phyloP scores from a whole-genome alignment of 2,888 invertebrate genomes.

The Sinotaia quadrata region DNA sequence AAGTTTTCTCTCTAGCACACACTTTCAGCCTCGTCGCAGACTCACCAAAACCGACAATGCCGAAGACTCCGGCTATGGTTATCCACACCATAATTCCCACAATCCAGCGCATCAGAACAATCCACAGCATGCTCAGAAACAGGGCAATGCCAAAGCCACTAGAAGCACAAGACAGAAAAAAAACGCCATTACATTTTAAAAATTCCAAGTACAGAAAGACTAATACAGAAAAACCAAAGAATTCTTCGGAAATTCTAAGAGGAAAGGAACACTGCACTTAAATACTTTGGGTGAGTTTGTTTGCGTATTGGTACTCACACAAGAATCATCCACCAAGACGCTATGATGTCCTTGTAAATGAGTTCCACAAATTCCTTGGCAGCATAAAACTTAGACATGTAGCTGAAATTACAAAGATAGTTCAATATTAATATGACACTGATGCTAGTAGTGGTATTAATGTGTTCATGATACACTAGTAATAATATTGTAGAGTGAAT shows the following conservation, averaged over 20 bases:
- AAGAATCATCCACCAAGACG: slow-evolving; percentile 81
- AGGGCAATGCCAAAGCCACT: slow-evolving; percentile 76
- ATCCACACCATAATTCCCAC: slow-evolving; percentile 90
- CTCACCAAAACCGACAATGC: slow-evolving; percentile 78
- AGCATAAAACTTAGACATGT: slow-evolving; percentile 74
- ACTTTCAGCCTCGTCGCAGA: slow-evolving; percentile 2
- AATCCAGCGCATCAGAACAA: slow-evolving; percentile 88
- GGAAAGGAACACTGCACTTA: background rate
- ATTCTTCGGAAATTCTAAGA: background rate
- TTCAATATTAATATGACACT: background rate
- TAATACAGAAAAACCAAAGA: background rate
- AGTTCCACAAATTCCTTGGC: slow-evolving; percentile 80
- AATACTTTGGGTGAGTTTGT: too few species aligned
- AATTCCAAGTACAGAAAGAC: background rate
- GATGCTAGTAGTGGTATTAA: background rate
- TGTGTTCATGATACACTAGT: too few species aligned
- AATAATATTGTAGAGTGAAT: too few species aligned
- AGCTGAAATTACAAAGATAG: slow-evolving; percentile 52
- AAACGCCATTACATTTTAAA: background rate
- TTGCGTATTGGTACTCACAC: too few species aligned
- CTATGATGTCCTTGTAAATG: slow-evolving; percentile 84
- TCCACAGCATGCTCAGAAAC: slow-evolving; percentile 86
- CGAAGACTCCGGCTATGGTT: slow-evolving; percentile 84
- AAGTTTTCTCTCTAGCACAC: background rate
- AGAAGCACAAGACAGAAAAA: slow-evolving; percentile 36